A percentile compares a stretch with the other conserved stretches of the same genome.
Evolutionary conservation across 2,888 invertebrate species (phyloP).

Genomic region (Apamea anceps): DNA sequence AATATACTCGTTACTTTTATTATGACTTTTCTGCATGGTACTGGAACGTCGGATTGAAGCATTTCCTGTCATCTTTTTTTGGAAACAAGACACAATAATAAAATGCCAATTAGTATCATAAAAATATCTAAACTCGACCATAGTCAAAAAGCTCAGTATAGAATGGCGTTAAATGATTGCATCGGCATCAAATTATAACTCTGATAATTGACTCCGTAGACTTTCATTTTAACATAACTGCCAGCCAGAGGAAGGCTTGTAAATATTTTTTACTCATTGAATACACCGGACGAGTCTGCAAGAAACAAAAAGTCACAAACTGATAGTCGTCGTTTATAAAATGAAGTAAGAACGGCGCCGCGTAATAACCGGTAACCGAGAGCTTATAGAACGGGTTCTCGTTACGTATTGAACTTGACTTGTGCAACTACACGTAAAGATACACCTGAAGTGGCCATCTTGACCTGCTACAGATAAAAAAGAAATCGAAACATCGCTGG

Average conservation of each 20-base stretch:
- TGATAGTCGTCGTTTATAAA: constrained; percentile 73
- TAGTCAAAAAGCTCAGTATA: constrained; percentile 5
- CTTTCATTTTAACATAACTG: constrained; percentile 7
- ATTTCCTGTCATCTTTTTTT: not conserved
- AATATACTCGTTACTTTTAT: constrained; percentile 16
- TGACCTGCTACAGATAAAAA: constrained; percentile 62
- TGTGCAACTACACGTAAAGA: constrained; percentile 69
- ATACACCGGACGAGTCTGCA: constrained; percentile 35
- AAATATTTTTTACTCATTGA: constrained; percentile 28
- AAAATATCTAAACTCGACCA: not conserved
- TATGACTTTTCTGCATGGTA: not conserved
- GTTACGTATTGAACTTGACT: constrained; percentile 82
- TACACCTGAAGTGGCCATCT: constrained; percentile 67
- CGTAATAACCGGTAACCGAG: constrained; percentile 81
- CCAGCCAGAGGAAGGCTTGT: constrained; percentile 9
- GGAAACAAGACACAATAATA: constrained; percentile 8
- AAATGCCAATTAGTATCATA: not conserved
- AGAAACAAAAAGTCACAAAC: constrained; percentile 67
- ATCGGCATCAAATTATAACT: not conserved
- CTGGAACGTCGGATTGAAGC: not conserved
- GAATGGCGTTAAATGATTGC: not conserved
- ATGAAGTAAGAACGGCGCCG: constrained; percentile 78
- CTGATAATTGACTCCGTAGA: not conserved
- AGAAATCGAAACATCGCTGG: constrained; percentile 31
- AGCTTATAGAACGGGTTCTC: constrained; percentile 82